Conservation (phyloP, 2,113 vertebrate species). For the Murina feae region DNA sequence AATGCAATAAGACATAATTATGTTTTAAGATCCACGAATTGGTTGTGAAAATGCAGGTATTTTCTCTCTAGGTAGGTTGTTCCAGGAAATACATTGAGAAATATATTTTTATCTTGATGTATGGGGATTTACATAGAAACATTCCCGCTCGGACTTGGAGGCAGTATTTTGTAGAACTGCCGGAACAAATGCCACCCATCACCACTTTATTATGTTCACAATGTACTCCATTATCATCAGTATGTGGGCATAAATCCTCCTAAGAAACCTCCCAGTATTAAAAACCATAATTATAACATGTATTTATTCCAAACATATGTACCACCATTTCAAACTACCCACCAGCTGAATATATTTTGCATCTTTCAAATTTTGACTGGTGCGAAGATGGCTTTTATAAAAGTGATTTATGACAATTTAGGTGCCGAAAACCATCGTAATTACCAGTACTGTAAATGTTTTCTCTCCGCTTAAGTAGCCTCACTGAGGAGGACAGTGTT, state of each 20-base stretch:
- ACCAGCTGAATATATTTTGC: slow-evolving; percentile 75
- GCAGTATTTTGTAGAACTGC: slow-evolving; percentile 67
- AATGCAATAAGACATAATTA: slow-evolving; percentile 80
- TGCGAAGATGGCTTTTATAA: slow-evolving; percentile 71
- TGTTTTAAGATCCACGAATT: slow-evolving; percentile 78
- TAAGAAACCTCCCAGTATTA: slow-evolving; percentile 76
- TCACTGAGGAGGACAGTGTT: slow-evolving; percentile 68
- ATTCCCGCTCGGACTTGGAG: slow-evolving; percentile 62
- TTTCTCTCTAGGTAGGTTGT: slow-evolving; percentile 72
- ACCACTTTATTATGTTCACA: slow-evolving; percentile 77
- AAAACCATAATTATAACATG: slow-evolving; percentile 67
- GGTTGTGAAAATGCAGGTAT: slow-evolving; percentile 76
- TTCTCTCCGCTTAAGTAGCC: slow-evolving; percentile 77
- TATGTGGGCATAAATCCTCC: slow-evolving; percentile 79
- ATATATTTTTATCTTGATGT: slow-evolving; percentile 70
- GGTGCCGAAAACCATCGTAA: slow-evolving; percentile 75
- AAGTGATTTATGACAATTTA: slow-evolving; percentile 75
- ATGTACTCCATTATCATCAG: slow-evolving; percentile 76
- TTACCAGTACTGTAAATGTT: slow-evolving; percentile 76
- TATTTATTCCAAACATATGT: slow-evolving; percentile 74
- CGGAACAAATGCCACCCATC: slow-evolving; percentile 72
- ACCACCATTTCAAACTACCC: slow-evolving; percentile 74
- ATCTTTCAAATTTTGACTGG: slow-evolving; percentile 69
- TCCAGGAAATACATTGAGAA: slow-evolving; percentile 71
- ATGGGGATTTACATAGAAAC: slow-evolving; percentile 71